Conservation (phyloP, 2,113 vertebrate genomes). For the Dromas ardeola region DNA sequence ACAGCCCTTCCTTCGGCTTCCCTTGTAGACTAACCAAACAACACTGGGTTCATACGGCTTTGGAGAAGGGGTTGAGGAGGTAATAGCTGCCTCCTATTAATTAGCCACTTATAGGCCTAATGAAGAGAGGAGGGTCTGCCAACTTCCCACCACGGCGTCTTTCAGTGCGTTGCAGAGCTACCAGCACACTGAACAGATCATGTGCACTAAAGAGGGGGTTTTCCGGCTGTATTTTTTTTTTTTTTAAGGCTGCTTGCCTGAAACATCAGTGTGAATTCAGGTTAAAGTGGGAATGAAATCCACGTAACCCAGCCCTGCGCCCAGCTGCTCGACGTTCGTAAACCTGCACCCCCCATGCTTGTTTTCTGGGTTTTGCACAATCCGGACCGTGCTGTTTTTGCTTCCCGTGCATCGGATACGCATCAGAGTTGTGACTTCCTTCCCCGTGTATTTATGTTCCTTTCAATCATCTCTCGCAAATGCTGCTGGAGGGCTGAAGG, state of each 20-base stretch:
- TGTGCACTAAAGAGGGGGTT: not conserved
- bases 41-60: fast-evolving
- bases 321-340: not conserved
- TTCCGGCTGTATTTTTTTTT: not conserved
- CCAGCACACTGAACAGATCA: not conserved
- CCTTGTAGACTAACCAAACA: fast-evolving
- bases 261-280: not conserved
- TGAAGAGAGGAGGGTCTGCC: not conserved
- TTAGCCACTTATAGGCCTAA: not conserved
- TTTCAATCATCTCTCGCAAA: not conserved
- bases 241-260: not conserved
- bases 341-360: fast-evolving
- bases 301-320: not conserved
- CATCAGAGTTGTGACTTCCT: not conserved
- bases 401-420: fast-evolving
- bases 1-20: fast-evolving
- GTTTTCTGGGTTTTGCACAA: not conserved
- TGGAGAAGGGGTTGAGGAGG: not conserved
- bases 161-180: fast-evolving
- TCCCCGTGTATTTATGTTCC: not conserved
- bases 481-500: not conserved
- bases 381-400: not conserved
- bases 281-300: not conserved
- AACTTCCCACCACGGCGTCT: fast-evolving
- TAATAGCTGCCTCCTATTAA: not conserved